A percentile compares a stretch with the other conserved stretches of the same genome.
These are phyloP conservation scores for Nannoperca australis DNA, from an alignment of 2,797 vertebrate genomes.

Conservation along the genomic window DNA sequence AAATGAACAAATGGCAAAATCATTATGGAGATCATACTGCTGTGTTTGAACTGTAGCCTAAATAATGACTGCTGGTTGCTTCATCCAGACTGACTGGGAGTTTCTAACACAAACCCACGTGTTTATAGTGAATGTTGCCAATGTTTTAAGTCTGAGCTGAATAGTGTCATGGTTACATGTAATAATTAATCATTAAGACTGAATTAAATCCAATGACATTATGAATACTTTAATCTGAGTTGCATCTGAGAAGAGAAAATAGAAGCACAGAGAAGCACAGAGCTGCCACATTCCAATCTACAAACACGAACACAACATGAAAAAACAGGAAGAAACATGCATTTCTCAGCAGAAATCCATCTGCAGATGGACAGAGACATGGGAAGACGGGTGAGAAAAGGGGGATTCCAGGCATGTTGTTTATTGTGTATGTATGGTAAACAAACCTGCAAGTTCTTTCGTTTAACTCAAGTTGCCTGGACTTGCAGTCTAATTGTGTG, in stretches of 20 bases:
- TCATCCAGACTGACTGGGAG: slow-evolving; percentile 1
- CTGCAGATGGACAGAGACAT: not conserved
- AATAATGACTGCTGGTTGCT: not conserved
- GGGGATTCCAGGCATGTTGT: slow-evolving; percentile 46
- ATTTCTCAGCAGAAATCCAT: slow-evolving; percentile 40
- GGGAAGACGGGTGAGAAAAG: not conserved
- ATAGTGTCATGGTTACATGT: not conserved
- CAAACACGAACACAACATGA: slow-evolving; percentile 55
- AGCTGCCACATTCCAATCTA: slow-evolving; percentile 10
- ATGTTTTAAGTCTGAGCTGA: not conserved
- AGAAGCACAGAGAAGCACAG: slow-evolving; percentile 35
- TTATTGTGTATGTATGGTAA: slow-evolving; percentile 77
- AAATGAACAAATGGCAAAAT: slow-evolving; percentile 1
- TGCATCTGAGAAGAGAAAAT: slow-evolving; percentile 22
- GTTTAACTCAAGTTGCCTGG: slow-evolving; percentile 99
- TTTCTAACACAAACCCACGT: not conserved
- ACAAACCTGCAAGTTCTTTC: slow-evolving; percentile 99
- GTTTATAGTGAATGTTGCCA: not conserved
- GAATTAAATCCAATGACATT: slow-evolving; percentile 5
- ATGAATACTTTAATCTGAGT: slow-evolving; percentile 25
- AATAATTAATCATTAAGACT: slow-evolving; percentile 15
- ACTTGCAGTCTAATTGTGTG: slow-evolving; percentile 98
- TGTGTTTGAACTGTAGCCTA: not conserved
- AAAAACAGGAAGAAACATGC: slow-evolving; percentile 84
- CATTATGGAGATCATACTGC: not conserved